These are phyloP conservation scores for Polyploca ridens DNA, from an alignment of 2,888 invertebrate species.

Conservation along the genomic window DNA sequence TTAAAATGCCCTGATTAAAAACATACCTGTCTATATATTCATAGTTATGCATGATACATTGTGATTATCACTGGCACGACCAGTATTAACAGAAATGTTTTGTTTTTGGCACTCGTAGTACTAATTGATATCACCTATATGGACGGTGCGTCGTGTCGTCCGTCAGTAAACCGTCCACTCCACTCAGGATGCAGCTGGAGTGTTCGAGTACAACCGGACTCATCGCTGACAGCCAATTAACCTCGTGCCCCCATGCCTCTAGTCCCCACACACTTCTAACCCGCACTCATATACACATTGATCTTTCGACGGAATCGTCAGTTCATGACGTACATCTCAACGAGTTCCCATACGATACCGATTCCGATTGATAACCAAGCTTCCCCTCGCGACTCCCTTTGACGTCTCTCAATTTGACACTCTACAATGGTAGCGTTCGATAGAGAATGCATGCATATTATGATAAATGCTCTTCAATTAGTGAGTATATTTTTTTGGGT, in stretches of 20 bases:
- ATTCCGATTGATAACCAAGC: constrained; percentile 51
- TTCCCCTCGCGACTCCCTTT: constrained; percentile 38
- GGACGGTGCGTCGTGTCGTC: constrained; percentile 25
- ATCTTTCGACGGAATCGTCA: constrained; percentile 75
- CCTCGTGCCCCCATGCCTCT: constrained; percentile 58
- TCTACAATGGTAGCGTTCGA: constrained; percentile 26
- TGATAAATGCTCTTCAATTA: too few species aligned
- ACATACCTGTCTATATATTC: too few species aligned
- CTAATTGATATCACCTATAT: constrained; percentile 25
- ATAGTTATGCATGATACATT: not conserved
- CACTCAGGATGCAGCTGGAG: constrained; percentile 51
- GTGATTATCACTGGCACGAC: not conserved
- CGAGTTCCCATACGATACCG: constrained; percentile 38
- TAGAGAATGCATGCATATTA: too few species aligned
- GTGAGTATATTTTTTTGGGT: too few species aligned
- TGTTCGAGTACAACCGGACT: constrained; percentile 58
- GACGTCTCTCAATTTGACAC: constrained; percentile 52
- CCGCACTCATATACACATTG: constrained; percentile 68
- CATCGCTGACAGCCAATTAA: constrained; percentile 82
- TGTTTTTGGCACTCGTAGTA: constrained; percentile 57
- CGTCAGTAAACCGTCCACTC: constrained; percentile 50
- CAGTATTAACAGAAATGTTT: constrained; percentile 57
- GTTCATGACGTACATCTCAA: constrained; percentile 62
- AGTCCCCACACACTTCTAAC: constrained; percentile 49
- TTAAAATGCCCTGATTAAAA: too few species aligned